These are phyloP conservation scores for Reticulitermes lucifugus DNA, from an alignment of 2,888 invertebrate species.

Conservation along the genomic window DNA sequence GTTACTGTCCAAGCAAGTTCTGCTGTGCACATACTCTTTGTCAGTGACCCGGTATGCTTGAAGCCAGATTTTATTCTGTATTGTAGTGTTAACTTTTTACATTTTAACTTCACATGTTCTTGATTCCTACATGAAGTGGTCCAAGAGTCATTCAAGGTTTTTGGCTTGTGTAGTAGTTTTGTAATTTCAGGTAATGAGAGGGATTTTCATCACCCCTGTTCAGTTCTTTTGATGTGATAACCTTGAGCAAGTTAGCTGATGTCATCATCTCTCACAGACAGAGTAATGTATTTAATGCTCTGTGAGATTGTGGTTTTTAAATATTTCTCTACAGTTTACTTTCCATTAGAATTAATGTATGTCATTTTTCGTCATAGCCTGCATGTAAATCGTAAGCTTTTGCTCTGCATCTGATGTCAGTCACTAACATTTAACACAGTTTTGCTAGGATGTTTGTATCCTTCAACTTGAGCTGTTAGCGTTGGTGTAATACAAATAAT, in stretches of 20 bases:
- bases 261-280: neutral
- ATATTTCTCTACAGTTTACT: neutral
- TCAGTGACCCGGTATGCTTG: too few species aligned
- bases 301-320: neutral
- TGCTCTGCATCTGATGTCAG: neutral
- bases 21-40: too few species aligned
- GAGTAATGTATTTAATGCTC: constrained; percentile 8
- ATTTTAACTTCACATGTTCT: too few species aligned
- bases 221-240: too few species aligned
- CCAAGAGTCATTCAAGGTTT: too few species aligned
- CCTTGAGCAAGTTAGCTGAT: neutral
- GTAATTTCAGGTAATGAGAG: too few species aligned
- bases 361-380: neutral
- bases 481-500: neutral
- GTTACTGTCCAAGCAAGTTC: too few species aligned
- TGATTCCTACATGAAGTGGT: too few species aligned
- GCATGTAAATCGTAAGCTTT: neutral
- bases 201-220: too few species aligned
- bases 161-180: too few species aligned
- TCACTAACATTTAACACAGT: neutral
- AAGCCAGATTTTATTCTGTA: too few species aligned
- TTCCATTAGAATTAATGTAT: neutral
- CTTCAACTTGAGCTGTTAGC: neutral
- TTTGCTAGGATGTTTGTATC: constrained; percentile 5
- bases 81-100: too few species aligned